Evolutionary conservation across 2,888 invertebrate species (phyloP).

Genomic region (Platynereis dumerilii): DNA sequence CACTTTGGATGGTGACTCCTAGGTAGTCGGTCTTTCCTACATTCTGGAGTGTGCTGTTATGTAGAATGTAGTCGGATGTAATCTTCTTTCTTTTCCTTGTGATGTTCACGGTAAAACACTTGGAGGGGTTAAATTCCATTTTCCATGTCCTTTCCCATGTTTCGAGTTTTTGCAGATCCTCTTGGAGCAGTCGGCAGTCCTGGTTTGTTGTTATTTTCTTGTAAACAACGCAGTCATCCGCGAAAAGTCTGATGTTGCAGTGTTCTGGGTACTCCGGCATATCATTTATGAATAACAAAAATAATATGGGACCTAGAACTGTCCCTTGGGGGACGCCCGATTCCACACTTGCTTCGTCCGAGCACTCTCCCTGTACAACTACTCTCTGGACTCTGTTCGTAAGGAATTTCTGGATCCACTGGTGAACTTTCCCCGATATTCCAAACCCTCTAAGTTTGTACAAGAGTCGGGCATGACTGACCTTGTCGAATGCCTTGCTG

Average conservation of each 20-base stretch:
- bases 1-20: not conserved
- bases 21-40: not conserved
- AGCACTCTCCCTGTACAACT: not conserved
- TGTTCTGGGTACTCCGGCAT: no score
- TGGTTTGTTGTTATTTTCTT: not conserved
- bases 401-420: not conserved
- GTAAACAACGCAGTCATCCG: not conserved
- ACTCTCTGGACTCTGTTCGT: not conserved
- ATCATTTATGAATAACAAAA: not conserved
- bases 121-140: not conserved
- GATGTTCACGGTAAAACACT: not conserved
- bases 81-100: not conserved
- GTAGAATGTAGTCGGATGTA: not conserved
- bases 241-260: no score
- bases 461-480: not conserved
- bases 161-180: slow-evolving; percentile 7
- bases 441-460: not conserved
- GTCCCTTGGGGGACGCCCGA: slow-evolving; percentile 2
- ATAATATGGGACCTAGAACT: slow-evolving; percentile 2
- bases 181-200: not conserved
- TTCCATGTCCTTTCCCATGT: not conserved
- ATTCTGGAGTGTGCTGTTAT: not conserved
- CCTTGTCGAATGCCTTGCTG: slow-evolving; percentile 10
- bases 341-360: not conserved
- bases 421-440: not conserved